These are phyloP conservation scores for Drosophila birchii DNA, from an alignment of 2,888 invertebrate genomes.

Conservation along the genomic window DNA sequence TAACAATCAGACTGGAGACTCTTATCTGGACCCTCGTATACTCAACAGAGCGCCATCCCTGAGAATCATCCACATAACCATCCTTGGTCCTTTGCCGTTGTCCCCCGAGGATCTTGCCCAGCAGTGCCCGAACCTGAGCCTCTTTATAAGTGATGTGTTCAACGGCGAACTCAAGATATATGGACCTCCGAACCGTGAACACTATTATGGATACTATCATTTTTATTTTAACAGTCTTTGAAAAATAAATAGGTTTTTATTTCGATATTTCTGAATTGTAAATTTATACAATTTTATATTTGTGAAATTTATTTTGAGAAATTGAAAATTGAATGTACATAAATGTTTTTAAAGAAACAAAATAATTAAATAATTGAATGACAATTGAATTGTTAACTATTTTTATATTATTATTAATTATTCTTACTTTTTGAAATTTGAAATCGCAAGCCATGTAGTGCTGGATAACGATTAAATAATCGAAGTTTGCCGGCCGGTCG, in stretches of 20 bases:
- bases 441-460: neutral
- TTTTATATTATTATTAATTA: neutral
- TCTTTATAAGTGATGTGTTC: conserved; percentile 41
- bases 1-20: conserved; percentile 37
- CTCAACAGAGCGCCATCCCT: conserved; percentile 31
- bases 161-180: conserved; percentile 28
- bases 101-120: conserved; percentile 19
- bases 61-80: conserved; percentile 48
- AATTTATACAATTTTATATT: neutral
- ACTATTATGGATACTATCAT: conserved; percentile 15
- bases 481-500: neutral
- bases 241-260: neutral
- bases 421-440: neutral
- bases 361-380: neutral
- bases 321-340: no score
- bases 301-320: neutral
- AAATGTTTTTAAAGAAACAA: no score
- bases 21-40: conserved; percentile 26
- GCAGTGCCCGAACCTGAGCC: conserved; percentile 39
- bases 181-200: conserved; percentile 49
- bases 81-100: conserved; percentile 36
- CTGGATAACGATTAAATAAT: neutral
- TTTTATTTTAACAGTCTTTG: conserved; percentile 26
- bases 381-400: neutral
- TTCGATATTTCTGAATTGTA: neutral